These are phyloP conservation scores for Xanthia togata DNA, from an alignment of 2,888 invertebrate species.

Conservation along the genomic window DNA sequence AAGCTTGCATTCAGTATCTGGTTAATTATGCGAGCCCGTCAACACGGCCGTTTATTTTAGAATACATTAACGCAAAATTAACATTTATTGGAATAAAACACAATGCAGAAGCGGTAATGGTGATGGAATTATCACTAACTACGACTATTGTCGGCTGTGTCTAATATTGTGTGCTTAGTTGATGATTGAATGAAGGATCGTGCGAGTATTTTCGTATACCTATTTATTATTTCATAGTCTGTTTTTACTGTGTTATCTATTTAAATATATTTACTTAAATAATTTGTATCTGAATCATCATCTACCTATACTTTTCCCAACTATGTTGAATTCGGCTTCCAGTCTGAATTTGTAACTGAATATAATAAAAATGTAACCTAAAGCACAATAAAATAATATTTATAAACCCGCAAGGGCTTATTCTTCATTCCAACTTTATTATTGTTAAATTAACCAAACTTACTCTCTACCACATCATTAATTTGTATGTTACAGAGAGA, in stretches of 20 bases:
- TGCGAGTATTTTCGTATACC: not conserved
- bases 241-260: not conserved
- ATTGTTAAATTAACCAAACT: no score
- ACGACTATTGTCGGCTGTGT: conserved; percentile 59
- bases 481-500: not conserved
- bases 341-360: no score
- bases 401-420: no score
- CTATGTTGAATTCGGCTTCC: not conserved
- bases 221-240: not conserved
- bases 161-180: conserved; percentile 56
- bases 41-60: conserved; percentile 75
- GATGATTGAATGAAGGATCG: conserved; percentile 35
- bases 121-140: conserved; percentile 65
- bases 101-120: conserved; percentile 56
- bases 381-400: not conserved
- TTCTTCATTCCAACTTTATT: no score
- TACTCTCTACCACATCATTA: not conserved
- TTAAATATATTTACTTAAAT: not conserved
- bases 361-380: no score
- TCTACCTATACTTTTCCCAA: not conserved
- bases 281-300: not conserved
- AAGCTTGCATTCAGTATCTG: conserved; percentile 56
- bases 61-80: conserved; percentile 78
- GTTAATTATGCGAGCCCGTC: conserved; percentile 76
- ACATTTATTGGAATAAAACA: conserved; percentile 74